Conservation (phyloP, 2,797 vertebrate genomes). For the Onychomys leucogaster region DNA sequence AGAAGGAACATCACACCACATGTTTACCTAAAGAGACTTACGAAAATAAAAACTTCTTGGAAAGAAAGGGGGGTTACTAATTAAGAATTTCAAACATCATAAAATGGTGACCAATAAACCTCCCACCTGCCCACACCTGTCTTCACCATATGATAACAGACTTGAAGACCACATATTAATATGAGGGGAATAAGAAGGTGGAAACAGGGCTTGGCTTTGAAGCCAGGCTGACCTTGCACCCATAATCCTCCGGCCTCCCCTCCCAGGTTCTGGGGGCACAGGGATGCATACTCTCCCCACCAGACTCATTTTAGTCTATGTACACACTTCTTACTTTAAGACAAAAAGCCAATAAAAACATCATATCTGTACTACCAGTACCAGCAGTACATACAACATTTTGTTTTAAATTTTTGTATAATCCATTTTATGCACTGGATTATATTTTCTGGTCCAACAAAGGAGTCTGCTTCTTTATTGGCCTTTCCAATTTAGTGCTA, state of each 20-base stretch:
- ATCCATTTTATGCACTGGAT: slow-evolving; percentile 12
- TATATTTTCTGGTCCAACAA: slow-evolving; percentile 43
- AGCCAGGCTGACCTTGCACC: neutral
- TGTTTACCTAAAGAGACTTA: slow-evolving; percentile 2
- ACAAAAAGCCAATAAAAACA: slow-evolving; percentile 51
- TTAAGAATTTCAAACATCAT: slow-evolving; percentile 27
- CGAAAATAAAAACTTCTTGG: slow-evolving; percentile 44
- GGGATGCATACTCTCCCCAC: neutral
- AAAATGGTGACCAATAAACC: slow-evolving; percentile 27
- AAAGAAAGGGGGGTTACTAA: slow-evolving; percentile 27
- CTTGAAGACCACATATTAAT: neutral
- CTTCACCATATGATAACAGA: slow-evolving; percentile 10
- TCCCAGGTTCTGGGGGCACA: neutral
- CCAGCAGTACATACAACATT: neutral
- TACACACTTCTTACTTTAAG: slow-evolving; percentile 24
- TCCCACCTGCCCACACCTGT: neutral
- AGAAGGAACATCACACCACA: slow-evolving; percentile 24
- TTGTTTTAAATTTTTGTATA: neutral
- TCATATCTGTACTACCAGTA: neutral
- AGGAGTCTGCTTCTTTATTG: slow-evolving; percentile 32
- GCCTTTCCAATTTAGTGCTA: slow-evolving; percentile 35
- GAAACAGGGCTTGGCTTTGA: neutral
- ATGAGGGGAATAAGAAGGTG: no score
- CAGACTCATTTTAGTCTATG: neutral
- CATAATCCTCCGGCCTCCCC: neutral